Evolutionary conservation across 2,888 invertebrate genomes (phyloP).

Genomic region (Tuberolachnus salignus): DNA sequence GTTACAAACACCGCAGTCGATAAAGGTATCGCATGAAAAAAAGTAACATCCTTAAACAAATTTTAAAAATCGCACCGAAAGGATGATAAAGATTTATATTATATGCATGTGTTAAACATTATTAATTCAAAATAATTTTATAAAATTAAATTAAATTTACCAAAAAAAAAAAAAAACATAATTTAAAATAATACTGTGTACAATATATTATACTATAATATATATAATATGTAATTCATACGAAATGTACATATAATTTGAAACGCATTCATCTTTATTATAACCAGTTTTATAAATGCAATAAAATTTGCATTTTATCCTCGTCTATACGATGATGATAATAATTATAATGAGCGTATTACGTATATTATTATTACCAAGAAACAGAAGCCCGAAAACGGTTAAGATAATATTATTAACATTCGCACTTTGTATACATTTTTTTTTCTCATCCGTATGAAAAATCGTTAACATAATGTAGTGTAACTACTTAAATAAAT

Average conservation of each 20-base stretch:
- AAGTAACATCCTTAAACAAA: neutral
- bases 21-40: neutral
- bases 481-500: too few relatives aligned
- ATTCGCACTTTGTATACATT: neutral
- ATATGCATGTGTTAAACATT: too few relatives aligned
- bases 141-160: neutral
- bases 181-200: neutral
- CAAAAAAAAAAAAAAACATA: neutral
- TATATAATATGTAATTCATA: neutral
- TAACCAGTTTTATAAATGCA: constrained; percentile 25
- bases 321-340: neutral
- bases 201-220: constrained; percentile 6
- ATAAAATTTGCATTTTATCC: constrained; percentile 3
- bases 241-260: neutral
- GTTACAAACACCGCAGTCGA: neutral
- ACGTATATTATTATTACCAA: neutral
- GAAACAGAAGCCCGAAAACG: constrained; percentile 11
- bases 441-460: neutral
- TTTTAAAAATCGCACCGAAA: neutral
- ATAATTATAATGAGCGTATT: constrained; percentile 9
- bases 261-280: constrained; percentile 8
- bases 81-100: neutral
- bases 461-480: too few relatives aligned
- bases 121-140: neutral
- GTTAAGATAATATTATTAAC: neutral